phyloP scores from a whole-genome alignment of 2,113 vertebrate genomes.

The Alaudala cheleensis region DNA sequence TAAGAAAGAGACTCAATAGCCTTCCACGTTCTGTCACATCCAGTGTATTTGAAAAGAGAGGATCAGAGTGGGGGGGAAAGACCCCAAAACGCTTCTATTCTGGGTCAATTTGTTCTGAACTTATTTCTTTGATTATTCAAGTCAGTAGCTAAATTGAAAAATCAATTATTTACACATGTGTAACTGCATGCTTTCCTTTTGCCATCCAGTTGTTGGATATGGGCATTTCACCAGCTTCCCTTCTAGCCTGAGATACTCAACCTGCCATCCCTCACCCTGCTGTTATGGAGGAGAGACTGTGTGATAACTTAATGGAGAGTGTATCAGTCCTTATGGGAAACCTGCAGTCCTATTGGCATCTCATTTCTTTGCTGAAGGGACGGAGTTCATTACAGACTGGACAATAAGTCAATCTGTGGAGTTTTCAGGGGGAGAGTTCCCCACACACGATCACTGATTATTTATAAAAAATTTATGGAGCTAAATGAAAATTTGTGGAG shows the following conservation, averaged over 20 bases:
- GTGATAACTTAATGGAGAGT: background rate
- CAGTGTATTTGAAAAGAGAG: background rate
- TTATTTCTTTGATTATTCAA: conserved; percentile 17
- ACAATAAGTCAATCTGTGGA: background rate
- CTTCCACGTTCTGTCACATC: background rate
- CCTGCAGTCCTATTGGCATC: background rate
- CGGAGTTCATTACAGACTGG: background rate
- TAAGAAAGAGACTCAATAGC: background rate
- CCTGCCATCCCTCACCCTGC: background rate
- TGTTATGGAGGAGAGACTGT: background rate
- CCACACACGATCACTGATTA: too few species aligned
- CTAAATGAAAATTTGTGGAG: background rate
- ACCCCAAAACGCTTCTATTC: background rate
- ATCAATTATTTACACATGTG: conserved; percentile 21
- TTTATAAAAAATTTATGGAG: background rate
- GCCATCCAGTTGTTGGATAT: background rate
- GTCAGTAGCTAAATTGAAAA: conserved; percentile 36
- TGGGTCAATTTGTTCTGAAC: conserved; percentile 18
- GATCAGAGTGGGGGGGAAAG: fast-evolving
- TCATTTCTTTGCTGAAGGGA: background rate
- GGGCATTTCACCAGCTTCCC: background rate
- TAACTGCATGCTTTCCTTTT: background rate
- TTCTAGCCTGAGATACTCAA: background rate
- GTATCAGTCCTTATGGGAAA: background rate
- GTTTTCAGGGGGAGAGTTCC: background rate